phyloP scores from a whole-genome alignment of 2,888 invertebrate species.

The Drosophila mayaguana region DNA sequence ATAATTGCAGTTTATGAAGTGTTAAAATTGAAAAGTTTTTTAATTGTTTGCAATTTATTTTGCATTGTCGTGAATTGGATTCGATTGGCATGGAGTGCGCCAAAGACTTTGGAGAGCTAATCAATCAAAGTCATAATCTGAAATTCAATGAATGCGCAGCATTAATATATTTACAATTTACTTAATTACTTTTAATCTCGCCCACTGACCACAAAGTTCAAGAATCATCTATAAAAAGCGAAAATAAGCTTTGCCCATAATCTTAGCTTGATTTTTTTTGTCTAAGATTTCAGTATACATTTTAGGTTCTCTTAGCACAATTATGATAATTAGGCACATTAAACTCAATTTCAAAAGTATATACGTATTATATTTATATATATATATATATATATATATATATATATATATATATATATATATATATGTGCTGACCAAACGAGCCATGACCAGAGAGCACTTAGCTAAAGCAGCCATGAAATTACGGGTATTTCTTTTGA shows the following conservation, averaged over 20 bases:
- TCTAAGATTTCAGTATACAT: slow-evolving; percentile 36
- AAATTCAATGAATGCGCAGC: not conserved
- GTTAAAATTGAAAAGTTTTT: slow-evolving; percentile 49
- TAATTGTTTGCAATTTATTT: slow-evolving; percentile 41
- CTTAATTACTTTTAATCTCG: slow-evolving; percentile 3
- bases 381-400: slow-evolving; percentile 30
- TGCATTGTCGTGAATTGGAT: slow-evolving; percentile 9
- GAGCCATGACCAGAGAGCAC: slow-evolving; percentile 64
- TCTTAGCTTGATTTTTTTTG: slow-evolving; percentile 5
- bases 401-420: slow-evolving; percentile 16
- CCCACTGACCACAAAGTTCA: slow-evolving; percentile 9
- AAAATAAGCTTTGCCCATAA: not conserved
- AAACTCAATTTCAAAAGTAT: slow-evolving; percentile 46
- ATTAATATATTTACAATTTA: not conserved
- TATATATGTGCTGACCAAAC: slow-evolving; percentile 39
- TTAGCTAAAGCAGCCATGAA: slow-evolving; percentile 54
- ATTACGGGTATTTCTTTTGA: slow-evolving; percentile 23
- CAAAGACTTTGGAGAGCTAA: slow-evolving; percentile 5
- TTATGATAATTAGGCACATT: slow-evolving; percentile 70
- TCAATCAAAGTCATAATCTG: slow-evolving; percentile 16
- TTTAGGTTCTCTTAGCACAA: slow-evolving; percentile 35
- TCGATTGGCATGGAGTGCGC: slow-evolving; percentile 8
- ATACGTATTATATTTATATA: slow-evolving; percentile 8
- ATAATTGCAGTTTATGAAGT: slow-evolving; percentile 46
- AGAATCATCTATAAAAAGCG: slow-evolving; percentile 4